These are phyloP conservation scores for Drosophila pegasa DNA, from an alignment of 2,888 invertebrate species.

Conservation along the genomic window DNA sequence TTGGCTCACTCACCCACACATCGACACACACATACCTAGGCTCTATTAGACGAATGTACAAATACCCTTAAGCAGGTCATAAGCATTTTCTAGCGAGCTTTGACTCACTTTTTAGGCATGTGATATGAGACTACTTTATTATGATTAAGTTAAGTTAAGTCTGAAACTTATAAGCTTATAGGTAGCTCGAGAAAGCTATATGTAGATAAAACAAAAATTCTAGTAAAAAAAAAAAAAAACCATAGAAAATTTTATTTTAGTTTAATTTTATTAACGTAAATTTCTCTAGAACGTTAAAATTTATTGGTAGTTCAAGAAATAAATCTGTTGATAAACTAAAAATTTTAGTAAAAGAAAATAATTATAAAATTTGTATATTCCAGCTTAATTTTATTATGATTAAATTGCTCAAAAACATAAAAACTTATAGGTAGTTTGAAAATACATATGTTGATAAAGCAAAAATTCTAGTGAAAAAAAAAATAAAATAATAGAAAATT, in stretches of 20 bases:
- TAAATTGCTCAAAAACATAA: neutral
- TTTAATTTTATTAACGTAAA: too few species aligned
- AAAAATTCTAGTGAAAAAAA: neutral
- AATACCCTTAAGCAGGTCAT: slow-evolving; percentile 16
- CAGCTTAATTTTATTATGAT: neutral
- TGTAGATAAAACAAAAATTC: neutral
- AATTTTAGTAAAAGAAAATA: too few species aligned
- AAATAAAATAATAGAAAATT: too few species aligned
- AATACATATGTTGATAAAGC: neutral
- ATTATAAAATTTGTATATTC: too few species aligned
- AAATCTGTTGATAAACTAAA: too few species aligned
- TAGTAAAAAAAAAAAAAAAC: too few species aligned
- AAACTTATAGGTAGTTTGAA: neutral
- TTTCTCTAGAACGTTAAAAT: too few species aligned
- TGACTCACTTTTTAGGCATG: neutral
- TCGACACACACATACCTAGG: slow-evolving; percentile 19
- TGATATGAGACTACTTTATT: neutral
- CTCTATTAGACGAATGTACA: slow-evolving; percentile 7
- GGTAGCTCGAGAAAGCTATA: neutral
- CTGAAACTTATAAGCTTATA: neutral
- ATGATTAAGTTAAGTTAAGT: neutral
- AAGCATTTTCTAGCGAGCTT: neutral
- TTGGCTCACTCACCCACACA: slow-evolving; percentile 53
- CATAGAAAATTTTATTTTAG: too few species aligned
- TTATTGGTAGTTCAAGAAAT: too few species aligned